These are phyloP conservation scores for Sterna hirundo DNA, from an alignment of 2,113 vertebrate species.

Conservation along the genomic window DNA sequence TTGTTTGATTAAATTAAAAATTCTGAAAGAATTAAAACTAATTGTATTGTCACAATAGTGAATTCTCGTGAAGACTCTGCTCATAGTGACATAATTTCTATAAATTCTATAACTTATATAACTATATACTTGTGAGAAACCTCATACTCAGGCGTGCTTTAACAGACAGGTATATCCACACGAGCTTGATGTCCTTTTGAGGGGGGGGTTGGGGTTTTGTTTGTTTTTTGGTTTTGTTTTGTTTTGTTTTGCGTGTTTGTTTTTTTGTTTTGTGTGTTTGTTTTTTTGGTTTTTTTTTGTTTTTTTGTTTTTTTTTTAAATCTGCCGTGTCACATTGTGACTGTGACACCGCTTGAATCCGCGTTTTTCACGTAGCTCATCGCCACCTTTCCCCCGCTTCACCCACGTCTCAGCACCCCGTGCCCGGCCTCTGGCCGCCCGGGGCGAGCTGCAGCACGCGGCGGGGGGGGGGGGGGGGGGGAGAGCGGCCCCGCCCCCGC, in stretches of 20 bases:
- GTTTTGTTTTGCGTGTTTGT: too few species aligned
- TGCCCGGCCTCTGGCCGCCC: neutral
- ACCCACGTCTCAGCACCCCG: rapidly evolving
- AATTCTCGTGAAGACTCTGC: neutral
- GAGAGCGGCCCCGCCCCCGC: too few species aligned
- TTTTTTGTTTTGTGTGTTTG: too few species aligned
- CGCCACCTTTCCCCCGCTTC: neutral
- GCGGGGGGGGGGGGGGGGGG: too few species aligned
- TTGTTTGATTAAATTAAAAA: neutral
- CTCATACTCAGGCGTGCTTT: rapidly evolving
- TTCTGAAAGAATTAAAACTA: neutral
- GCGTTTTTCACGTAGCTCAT: neutral
- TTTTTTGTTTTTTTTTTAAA: too few species aligned
- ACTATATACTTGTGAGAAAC: rapidly evolving
- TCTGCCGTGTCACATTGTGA: rapidly evolving
- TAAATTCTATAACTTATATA: neutral
- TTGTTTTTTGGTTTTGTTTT: too few species aligned
- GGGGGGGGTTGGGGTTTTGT: too few species aligned
- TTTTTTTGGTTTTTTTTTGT: too few species aligned
- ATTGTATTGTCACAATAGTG: neutral
- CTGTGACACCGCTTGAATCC: neutral
- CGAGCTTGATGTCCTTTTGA: neutral
- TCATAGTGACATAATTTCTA: rapidly evolving
- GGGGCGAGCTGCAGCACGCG: neutral
- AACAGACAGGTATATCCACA: rapidly evolving